phyloP scores from a whole-genome alignment of 1,140 invertebrate genomes.

The Sarcophaga bullata region DNA sequence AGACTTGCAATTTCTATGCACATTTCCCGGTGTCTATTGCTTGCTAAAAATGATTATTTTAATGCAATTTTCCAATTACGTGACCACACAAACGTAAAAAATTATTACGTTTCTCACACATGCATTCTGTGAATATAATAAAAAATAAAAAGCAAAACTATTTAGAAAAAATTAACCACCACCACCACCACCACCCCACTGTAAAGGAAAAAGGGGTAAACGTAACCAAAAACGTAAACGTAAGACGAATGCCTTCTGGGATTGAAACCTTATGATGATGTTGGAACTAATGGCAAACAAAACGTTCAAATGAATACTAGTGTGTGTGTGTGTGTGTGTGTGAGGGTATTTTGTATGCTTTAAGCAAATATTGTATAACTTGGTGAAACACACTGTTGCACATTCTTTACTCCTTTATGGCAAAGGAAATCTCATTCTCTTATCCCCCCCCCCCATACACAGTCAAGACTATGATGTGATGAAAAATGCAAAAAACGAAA shows the following conservation, averaged over 20 bases:
- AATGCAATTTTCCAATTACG: slow-evolving; percentile 34
- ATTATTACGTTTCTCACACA: slow-evolving; percentile 3
- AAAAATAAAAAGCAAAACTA: neutral
- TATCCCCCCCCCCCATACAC: no score
- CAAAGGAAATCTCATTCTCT: slow-evolving; percentile 1
- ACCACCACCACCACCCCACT: neutral
- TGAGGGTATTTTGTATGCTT: neutral
- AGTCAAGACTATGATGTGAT: no score
- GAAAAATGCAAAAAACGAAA: no score
- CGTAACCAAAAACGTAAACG: neutral
- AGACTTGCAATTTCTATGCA: no score
- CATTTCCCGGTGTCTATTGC: no score
- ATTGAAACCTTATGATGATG: neutral
- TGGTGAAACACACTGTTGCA: neutral
- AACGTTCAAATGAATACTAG: no score
- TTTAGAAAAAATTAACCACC: neutral
- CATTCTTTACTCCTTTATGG: neutral
- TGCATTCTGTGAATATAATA: neutral
- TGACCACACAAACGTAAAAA: slow-evolving; percentile 33
- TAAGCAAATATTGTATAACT: neutral
- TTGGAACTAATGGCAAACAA: slow-evolving; percentile 7
- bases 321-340: neutral
- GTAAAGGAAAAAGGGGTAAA: no score
- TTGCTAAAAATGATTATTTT: slow-evolving; percentile 27
- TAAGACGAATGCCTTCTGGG: neutral